A percentile compares a stretch with the other conserved stretches of the same genome.
Conservation (phyloP, 2,888 invertebrate genomes). For the Aphelenchoides bicaudatus region DNA sequence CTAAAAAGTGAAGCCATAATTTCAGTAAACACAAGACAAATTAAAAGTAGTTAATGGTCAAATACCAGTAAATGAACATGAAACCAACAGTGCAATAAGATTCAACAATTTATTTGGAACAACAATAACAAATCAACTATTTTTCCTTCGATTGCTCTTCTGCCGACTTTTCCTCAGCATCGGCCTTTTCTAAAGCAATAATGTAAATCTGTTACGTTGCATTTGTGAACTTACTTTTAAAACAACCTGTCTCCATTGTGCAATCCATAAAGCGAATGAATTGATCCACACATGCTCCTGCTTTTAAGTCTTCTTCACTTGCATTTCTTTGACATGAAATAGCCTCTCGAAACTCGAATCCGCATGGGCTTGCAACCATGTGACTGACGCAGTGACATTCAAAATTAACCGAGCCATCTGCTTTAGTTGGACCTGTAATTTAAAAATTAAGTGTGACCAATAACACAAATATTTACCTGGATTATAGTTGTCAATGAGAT, state of each 20-base stretch:
- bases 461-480: slow-evolving; percentile 43
- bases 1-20: background rate
- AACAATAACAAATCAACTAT: too few species aligned
- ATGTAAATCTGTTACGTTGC: background rate
- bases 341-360: slow-evolving; percentile 52
- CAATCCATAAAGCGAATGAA: slow-evolving; percentile 57
- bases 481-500: slow-evolving; percentile 50
- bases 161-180: slow-evolving; percentile 20
- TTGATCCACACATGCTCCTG: slow-evolving; percentile 53
- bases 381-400: slow-evolving; percentile 59
- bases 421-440: slow-evolving; percentile 49
- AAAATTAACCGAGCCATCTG: slow-evolving; percentile 54
- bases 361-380: slow-evolving; percentile 57
- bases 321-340: slow-evolving; percentile 53
- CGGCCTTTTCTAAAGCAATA: slow-evolving; percentile 20
- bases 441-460: background rate
- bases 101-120: too few species aligned
- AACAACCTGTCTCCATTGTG: slow-evolving; percentile 53
- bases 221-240: slow-evolving; percentile 38
- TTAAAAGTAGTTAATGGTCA: background rate
- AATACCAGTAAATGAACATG: background rate
- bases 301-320: slow-evolving; percentile 48
- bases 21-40: slow-evolving; percentile 7
- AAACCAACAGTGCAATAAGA: too few species aligned
- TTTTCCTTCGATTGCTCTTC: background rate